A percentile compares a stretch with the other conserved stretches of the same genome.
These are phyloP conservation scores for Amniataba percoides DNA, from an alignment of 2,797 vertebrate genomes.

Conservation along the genomic window DNA sequence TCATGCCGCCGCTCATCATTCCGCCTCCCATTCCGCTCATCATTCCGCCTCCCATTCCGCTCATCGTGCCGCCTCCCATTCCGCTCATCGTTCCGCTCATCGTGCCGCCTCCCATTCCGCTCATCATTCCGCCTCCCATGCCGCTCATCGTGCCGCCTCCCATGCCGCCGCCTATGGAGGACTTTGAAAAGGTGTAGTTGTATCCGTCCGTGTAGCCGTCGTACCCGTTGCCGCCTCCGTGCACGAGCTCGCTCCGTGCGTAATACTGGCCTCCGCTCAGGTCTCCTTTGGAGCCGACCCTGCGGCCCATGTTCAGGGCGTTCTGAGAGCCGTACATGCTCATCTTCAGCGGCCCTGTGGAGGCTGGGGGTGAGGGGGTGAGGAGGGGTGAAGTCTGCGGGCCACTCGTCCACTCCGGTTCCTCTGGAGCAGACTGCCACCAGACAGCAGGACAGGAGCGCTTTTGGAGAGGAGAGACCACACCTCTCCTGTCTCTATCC, in stretches of 20 bases:
- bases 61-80: neutral
- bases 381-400: neutral
- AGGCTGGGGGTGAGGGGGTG: too few species aligned
- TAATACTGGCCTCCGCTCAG: conserved; percentile 49
- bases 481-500: conserved; percentile 60
- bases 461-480: conserved; percentile 64
- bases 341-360: conserved; percentile 52
- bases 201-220: conserved; percentile 64
- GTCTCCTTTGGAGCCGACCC: conserved; percentile 68
- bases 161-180: conserved; percentile 29
- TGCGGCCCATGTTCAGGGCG: conserved; percentile 48
- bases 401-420: conserved; percentile 29
- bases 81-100: neutral
- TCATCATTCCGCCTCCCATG: neutral
- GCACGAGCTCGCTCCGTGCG: conserved; percentile 67
- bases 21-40: neutral
- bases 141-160: neutral
- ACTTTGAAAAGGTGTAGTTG: conserved; percentile 53
- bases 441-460: neutral
- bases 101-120: conserved; percentile 12
- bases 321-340: conserved; percentile 74
- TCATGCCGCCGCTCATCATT: neutral
- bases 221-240: conserved; percentile 75
- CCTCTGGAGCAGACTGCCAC: conserved; percentile 49
- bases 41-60: neutral